Evolutionary conservation across 2,888 invertebrate species (phyloP).

Genomic region (Lithosia quadra): DNA sequence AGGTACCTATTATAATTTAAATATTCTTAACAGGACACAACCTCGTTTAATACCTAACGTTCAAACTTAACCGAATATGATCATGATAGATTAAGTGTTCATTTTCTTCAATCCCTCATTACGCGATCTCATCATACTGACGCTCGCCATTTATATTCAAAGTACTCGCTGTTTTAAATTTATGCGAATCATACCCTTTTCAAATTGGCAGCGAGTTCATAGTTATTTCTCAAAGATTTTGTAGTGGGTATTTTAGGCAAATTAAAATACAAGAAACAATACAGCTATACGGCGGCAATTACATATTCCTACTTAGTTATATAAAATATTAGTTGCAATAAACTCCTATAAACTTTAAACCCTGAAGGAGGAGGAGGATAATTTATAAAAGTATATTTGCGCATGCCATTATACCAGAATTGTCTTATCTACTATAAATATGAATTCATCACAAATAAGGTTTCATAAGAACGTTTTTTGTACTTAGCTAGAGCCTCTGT

Average conservation of each 20-base stretch:
- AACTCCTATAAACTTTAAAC: too few species aligned
- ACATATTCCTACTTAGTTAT: too few species aligned
- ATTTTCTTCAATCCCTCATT: constrained; percentile 24
- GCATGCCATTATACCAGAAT: too few species aligned
- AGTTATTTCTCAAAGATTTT: constrained; percentile 52
- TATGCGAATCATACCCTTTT: constrained; percentile 56
- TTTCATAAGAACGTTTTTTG: too few species aligned
- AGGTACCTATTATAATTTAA: background rate
- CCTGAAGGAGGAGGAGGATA: too few species aligned
- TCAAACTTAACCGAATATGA: constrained; percentile 6
- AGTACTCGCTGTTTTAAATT: constrained; percentile 56
- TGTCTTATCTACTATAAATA: too few species aligned
- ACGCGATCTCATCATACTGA: constrained; percentile 32
- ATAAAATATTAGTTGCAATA: too few species aligned
- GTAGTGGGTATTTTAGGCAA: background rate
- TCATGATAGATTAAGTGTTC: constrained; percentile 17
- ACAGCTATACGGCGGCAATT: too few species aligned
- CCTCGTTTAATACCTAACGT: background rate
- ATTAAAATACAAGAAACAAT: constrained; percentile 1
- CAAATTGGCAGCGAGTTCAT: constrained; percentile 48
- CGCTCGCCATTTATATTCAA: constrained; percentile 52
- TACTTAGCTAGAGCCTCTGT: too few species aligned
- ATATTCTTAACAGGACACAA: background rate
- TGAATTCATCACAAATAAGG: too few species aligned
- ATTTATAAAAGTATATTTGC: too few species aligned